These are phyloP conservation scores for Garrulus glandarius DNA, from an alignment of 2,797 vertebrate species.

Conservation along the genomic window DNA sequence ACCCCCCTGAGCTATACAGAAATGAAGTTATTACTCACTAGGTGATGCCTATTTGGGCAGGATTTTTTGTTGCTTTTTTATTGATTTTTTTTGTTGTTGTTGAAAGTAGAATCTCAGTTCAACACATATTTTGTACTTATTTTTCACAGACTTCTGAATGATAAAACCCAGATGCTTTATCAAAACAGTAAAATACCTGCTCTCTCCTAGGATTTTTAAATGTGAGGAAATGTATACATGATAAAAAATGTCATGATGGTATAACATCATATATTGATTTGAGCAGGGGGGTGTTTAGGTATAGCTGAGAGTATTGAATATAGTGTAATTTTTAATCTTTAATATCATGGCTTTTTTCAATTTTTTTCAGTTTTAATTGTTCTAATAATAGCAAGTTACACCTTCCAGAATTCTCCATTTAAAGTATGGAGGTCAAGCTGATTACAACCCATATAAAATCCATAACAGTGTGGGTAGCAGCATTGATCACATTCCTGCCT, in stretches of 20 bases:
- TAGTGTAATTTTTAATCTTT: neutral
- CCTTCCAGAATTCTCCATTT: constrained; percentile 5
- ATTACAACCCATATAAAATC: neutral
- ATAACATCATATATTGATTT: neutral
- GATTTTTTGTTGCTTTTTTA: constrained; percentile 44
- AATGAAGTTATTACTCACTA: constrained; percentile 79
- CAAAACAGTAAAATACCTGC: constrained; percentile 20
- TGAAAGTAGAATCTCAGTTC: constrained; percentile 48
- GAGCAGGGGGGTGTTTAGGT: neutral
- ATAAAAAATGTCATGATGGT: constrained; percentile 2
- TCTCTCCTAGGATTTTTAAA: constrained; percentile 9
- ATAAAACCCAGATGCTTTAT: neutral
- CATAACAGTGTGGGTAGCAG: neutral
- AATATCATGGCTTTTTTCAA: neutral
- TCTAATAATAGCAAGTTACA: neutral
- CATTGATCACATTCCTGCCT: neutral
- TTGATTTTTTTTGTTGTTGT: constrained; percentile 54
- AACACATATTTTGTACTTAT: constrained; percentile 35
- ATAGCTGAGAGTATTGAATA: neutral
- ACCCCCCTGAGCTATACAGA: constrained; percentile 76
- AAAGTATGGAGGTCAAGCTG: neutral
- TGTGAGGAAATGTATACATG: neutral
- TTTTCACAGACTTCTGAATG: constrained; percentile 13
- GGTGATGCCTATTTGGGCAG: constrained; percentile 70
- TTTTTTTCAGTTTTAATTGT: neutral